These are phyloP conservation scores for Drosophila emarginata DNA, from an alignment of 2,888 invertebrate species.

Conservation along the genomic window DNA sequence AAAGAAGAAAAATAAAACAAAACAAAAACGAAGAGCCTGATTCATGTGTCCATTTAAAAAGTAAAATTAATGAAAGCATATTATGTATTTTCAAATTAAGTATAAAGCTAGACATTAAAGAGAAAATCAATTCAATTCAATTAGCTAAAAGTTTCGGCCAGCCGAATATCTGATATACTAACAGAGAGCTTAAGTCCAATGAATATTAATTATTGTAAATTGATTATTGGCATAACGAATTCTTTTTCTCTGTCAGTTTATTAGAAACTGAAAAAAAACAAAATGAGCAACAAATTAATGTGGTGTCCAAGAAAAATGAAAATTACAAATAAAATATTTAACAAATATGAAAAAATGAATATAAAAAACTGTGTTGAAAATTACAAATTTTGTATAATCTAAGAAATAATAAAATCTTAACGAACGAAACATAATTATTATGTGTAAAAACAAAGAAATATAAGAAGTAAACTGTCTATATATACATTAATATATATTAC, in stretches of 20 bases:
- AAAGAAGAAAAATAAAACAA: slow-evolving; percentile 20
- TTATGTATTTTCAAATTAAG: slow-evolving; percentile 51
- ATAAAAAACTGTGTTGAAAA: slow-evolving; percentile 75
- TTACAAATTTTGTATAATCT: slow-evolving; percentile 68
- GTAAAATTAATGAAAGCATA: slow-evolving; percentile 35
- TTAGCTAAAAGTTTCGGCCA: slow-evolving; percentile 21
- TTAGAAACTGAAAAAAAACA: slow-evolving; percentile 16
- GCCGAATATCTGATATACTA: slow-evolving; percentile 27
- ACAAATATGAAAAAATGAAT: slow-evolving; percentile 31
- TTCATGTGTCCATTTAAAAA: slow-evolving; percentile 69
- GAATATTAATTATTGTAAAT: not conserved
- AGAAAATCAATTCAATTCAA: slow-evolving; percentile 28
- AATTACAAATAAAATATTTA: slow-evolving; percentile 24
- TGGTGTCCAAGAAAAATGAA: slow-evolving; percentile 11
- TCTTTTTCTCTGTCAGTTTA: not conserved
- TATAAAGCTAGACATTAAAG: slow-evolving; percentile 38
- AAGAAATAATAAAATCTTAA: slow-evolving; percentile 49
- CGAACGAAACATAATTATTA: slow-evolving; percentile 57
- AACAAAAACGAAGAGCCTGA: slow-evolving; percentile 67
- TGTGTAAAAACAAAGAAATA: slow-evolving; percentile 58
- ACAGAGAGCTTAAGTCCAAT: slow-evolving; percentile 9
- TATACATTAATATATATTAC: slow-evolving; percentile 24
- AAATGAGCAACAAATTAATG: slow-evolving; percentile 18
- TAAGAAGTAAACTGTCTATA: slow-evolving; percentile 53
- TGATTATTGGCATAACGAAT: not conserved